Base-by-base conservation (phyloP, 2,888 invertebrate species). In the Linnaemya vulpina region DNA sequence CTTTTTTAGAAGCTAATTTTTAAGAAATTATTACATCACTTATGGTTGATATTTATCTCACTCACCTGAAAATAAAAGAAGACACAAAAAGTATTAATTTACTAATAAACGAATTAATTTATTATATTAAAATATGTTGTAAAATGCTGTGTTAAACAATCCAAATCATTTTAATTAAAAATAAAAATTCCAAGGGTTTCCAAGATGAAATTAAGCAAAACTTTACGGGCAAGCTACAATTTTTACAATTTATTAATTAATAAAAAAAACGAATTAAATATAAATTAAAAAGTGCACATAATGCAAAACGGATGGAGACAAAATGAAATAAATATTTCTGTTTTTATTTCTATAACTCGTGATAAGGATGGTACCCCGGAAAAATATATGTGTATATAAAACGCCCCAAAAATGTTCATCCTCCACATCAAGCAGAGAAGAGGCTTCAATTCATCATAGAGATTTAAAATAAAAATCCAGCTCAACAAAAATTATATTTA, bases 221-320 rank as follows among this genome's bases (percentile, higher is more conserved):
- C 40, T 58, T 65, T 58, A 10, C 17, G n/a, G 1, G 4, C 30
- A 40, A 60, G 20, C 60, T 30, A 60, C 49, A 51, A 70, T 43
- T 76, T 79, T 76, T 85, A 79, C 74, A 85, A 78, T 86, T 86
- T 86, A 83, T 86, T 87, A 86, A 87, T 87, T 86, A 87, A 87
- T 85, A 85, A 30, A 85, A 87, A 87, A n/a, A n/a, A n/a, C n/a
- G n/a, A n/a, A n/a, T n/a, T n/a, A n/a, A n/a, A n/a, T n/a, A 84
- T 84, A 83, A 81, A 87, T 86, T 84, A 86, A 84, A 87, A 87
- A 82, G 40, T 86, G 84, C 84, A 81, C 77, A 84, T 84, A 81
- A 84, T 76, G 87, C 84, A 81, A 83, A 86, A 85, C 78, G 79
- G 81, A 87, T 84, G 74, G 82, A 82, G 76, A 86, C 84, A 79